Evolutionary conservation across 2,797 vertebrate genomes (phyloP).

Genomic region (Sciurus vulgaris): DNA sequence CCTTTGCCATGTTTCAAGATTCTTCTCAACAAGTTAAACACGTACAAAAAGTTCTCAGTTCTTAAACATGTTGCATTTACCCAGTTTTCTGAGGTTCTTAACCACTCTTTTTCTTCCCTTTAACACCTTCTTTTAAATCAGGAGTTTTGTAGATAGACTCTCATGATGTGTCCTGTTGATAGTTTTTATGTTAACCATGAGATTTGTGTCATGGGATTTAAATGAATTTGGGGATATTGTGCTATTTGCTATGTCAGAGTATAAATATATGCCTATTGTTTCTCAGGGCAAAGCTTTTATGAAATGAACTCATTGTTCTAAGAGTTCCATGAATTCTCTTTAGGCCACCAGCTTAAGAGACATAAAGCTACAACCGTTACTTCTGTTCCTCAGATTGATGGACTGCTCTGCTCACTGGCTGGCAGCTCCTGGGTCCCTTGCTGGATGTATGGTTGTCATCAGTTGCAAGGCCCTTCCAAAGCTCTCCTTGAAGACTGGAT

Average conservation of each 20-base stretch:
- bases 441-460: neutral
- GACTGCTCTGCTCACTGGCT: neutral
- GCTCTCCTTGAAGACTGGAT: neutral
- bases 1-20: neutral
- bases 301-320: neutral
- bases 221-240: neutral
- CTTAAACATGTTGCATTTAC: neutral
- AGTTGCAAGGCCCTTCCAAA: neutral
- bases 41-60: neutral
- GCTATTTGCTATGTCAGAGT: neutral
- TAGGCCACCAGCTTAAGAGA: neutral
- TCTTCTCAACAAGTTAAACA: neutral
- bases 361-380: neutral
- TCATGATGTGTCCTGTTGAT: neutral
- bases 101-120: neutral
- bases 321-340: neutral
- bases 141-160: neutral
- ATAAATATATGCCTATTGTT: neutral
- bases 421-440: neutral
- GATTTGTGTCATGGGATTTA: neutral
- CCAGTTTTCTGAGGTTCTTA: neutral
- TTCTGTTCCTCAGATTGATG: neutral
- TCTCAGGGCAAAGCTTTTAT: neutral
- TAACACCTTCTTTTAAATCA: neutral
- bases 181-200: neutral